Evolutionary conservation across 2,113 vertebrate genomes (phyloP), one percentile per base, ranked within the genome.

Genomic region (Benitochromis conjunctus): DNA sequence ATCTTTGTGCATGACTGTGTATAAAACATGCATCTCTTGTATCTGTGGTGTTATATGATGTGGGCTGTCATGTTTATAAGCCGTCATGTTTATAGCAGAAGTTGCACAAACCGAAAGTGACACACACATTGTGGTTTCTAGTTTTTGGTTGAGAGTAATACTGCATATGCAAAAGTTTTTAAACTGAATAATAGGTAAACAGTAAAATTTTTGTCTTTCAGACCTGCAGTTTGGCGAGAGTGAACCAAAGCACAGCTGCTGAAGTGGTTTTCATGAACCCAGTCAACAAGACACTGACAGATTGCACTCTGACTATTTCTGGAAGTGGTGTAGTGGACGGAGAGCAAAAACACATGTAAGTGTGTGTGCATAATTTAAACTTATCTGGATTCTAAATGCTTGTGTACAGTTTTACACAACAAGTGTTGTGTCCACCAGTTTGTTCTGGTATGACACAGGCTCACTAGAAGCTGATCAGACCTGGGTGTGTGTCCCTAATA

Each of bases 251-350:
- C 19, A 60, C 93, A 12, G 89, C 0, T 0, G 95, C 41, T 4
- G 92, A 91, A 11, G 74, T 98, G 64, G 7, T 88, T n/a, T 94
- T 98, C 85, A 62, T 16, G 51, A 99, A 98, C 88, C 94, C 96
- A 2, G 34, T 96, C 7, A 7, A 81, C 0, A 87, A 89, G 14
- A 83, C 90, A 26, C 74, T 98, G 91, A 91, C 79, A 5, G 43
- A 95, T 38, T 97, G 97, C 84, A 31, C 66, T 11, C 51, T 98
- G 31, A 94, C 92, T 3, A 16, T 97, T 2, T 58, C 91, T 1
- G 97, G 97, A 29, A 94, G 85, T 83, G 97, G 97, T 1, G 92
- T 98, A 7, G 36, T 96, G 18, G 19, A 88, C 10, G 90, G 60
- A 0, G 29, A 88, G 1, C 0, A 18, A 0, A 1, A 41, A 1